Percentiles rank a stretch among this genome's conserved stretches.
phyloP scores from a whole-genome alignment of 2,113 vertebrate species.

The Prinia subflava region DNA sequence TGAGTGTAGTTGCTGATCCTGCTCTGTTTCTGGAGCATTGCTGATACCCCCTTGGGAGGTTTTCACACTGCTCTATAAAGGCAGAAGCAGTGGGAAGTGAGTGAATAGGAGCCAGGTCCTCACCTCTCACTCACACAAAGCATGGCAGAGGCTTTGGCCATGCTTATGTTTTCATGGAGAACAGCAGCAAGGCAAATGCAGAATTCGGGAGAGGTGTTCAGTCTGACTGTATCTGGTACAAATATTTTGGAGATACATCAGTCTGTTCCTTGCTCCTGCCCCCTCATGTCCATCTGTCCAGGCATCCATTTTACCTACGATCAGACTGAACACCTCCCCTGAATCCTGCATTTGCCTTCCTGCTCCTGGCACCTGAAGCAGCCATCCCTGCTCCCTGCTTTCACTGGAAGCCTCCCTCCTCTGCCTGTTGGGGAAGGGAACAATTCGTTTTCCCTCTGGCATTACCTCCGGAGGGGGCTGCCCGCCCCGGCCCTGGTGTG shows the following conservation, averaged over 20 bases:
- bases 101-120: not conserved
- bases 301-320: not conserved
- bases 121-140: not conserved
- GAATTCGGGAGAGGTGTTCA: not conserved
- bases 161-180: not conserved
- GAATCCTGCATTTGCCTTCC: not conserved
- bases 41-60: not conserved
- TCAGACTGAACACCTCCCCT: not conserved
- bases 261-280: not conserved
- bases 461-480: not conserved
- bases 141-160: not conserved
- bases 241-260: not conserved
- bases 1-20: not conserved
- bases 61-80: not conserved
- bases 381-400: not conserved
- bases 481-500: not conserved
- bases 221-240: not conserved
- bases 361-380: fast-evolving
- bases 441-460: not conserved
- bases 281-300: not conserved
- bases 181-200: not conserved
- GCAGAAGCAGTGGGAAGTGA: not conserved
- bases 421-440: not conserved
- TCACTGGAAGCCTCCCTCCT: not conserved
- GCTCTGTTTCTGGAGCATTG: not conserved